phyloP scores from a whole-genome alignment of 2,797 vertebrate genomes.

The Cuculus canorus region DNA sequence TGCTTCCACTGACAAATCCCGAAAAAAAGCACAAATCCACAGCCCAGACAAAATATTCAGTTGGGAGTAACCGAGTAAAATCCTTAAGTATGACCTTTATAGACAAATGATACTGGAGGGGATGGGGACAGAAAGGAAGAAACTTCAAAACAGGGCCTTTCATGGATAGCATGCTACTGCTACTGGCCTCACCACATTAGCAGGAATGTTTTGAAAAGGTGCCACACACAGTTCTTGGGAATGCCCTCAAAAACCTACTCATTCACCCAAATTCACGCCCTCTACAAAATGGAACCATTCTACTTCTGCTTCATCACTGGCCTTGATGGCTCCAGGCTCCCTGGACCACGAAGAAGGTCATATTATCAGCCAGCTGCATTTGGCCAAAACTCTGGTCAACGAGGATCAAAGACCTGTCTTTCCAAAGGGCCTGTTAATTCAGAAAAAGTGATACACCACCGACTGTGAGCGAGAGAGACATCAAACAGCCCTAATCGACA shows the following conservation, averaged over 20 bases:
- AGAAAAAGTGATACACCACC: background rate
- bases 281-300: constrained; percentile 4
- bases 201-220: background rate
- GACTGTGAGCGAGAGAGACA: background rate
- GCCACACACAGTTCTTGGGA: constrained; percentile 50
- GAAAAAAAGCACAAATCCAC: background rate
- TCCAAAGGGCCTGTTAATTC: background rate
- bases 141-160: background rate
- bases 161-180: constrained; percentile 6
- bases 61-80: background rate
- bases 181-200: constrained; percentile 29
- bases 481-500: background rate
- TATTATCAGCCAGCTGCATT: background rate
- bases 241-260: constrained; percentile 14
- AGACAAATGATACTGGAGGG: background rate
- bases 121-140: background rate
- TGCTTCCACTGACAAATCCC: background rate
- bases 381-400: background rate
- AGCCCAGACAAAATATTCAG: background rate
- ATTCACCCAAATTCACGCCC: background rate
- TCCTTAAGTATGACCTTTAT: background rate
- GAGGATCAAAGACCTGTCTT: background rate
- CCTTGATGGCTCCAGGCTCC: background rate
- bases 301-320: background rate
- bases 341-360: background rate